Evolutionary conservation across 2,113 vertebrate species (phyloP), one percentile per base, ranked within the genome.

Genomic region (Lanius ludovicianus): DNA sequence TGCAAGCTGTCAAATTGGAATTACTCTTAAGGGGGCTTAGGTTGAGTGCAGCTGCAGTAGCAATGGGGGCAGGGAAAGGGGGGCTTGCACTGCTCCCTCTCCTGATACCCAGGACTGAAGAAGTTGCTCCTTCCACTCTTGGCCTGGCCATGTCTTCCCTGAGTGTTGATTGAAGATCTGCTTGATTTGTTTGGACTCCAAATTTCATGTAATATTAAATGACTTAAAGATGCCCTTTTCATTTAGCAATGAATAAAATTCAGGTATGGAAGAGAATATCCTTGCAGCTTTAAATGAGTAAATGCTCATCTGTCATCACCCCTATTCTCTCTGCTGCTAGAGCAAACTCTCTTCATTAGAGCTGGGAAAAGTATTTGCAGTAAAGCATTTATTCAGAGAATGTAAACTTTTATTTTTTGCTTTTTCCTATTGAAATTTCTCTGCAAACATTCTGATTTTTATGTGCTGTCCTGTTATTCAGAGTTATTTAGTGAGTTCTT

Each of bases 1-100:
- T 94, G 90, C 95, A 97, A 95, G 93, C 93, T 96, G 93, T 96
- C 90, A 93, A 78, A 65, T n/a, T 90, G 88, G 35, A 94, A 78
- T 89, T 80, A 67, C 31, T 64, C 56, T 55, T 69, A 67, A 70
- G 60, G 31, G 56, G 31, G 56, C 41, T 94, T n/a, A 75, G 78
- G 16, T 20, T 0, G 13, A 77, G 68, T 77, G 81, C 88, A 87
- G 94, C 88, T 83, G 79, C 90, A 93, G 64, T 7, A 3, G 50
- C 4, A 6, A 30, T 57, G 68, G 59, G 62, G 80, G 52, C 44
- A 76, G 64, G 80, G 79, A 64, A 55, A 15, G 10, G 5, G 25
- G n/a, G 7, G 8, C 15, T 79, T 44, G 11, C 24, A 42, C 25
- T 1, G 0, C n/a, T 86, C 59, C 47, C 21, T 46, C 24, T 64